phyloP scores from a whole-genome alignment of 2,888 invertebrate genomes.

The Machimus rusticus region DNA sequence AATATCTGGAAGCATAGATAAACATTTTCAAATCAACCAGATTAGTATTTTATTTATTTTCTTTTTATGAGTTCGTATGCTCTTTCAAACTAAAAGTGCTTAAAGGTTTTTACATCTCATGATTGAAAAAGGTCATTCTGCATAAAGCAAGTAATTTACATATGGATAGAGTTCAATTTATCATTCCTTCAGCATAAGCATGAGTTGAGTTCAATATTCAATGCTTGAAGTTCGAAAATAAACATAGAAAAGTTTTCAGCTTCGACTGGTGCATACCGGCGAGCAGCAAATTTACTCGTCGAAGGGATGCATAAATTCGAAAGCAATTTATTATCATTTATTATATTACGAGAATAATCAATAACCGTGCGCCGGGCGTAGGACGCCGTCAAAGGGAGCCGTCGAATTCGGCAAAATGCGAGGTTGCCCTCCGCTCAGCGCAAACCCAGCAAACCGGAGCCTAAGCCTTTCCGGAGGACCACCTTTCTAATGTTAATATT shows the following conservation, averaged over 20 bases:
- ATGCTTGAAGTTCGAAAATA: background rate
- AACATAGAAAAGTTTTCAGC: background rate
- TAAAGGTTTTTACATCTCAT: background rate
- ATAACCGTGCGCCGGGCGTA: background rate
- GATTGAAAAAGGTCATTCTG: background rate
- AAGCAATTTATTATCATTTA: slow-evolving; percentile 4
- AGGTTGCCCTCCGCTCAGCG: background rate
- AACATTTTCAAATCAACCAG: background rate
- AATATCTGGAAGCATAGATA: background rate
- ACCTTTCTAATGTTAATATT: slow-evolving; percentile 30
- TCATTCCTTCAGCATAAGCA: background rate
- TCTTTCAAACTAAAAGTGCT: background rate
- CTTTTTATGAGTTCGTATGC: background rate
- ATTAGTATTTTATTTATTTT: background rate
- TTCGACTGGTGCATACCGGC: background rate
- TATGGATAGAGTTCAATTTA: background rate
- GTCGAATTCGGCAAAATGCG: background rate
- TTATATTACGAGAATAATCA: slow-evolving; percentile 1
- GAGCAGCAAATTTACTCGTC: background rate
- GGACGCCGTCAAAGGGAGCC: background rate
- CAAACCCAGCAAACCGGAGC: background rate
- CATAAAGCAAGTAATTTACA: background rate
- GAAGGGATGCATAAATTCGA: background rate
- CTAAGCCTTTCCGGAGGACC: background rate
- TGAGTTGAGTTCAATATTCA: background rate